Evolutionary conservation across 2,888 invertebrate species (phyloP).

Genomic region (Drymonia ruficornis): DNA sequence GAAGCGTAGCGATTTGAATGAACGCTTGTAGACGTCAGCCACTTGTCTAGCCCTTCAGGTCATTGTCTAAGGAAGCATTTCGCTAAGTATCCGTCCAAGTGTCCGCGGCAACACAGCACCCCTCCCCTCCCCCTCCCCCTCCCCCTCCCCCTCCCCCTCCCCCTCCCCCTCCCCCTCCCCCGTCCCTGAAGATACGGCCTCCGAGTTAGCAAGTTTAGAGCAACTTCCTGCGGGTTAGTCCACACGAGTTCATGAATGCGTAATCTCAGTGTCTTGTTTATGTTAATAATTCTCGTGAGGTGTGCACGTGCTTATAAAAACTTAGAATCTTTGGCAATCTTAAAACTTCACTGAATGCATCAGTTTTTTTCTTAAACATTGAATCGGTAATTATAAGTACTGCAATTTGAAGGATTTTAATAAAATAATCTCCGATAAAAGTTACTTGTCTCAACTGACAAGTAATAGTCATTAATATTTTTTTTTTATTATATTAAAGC

Average conservation of each 20-base stretch:
- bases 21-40: no score
- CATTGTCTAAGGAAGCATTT: background rate
- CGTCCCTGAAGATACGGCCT: background rate
- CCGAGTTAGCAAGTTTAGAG: conserved; percentile 3
- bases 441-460: no score
- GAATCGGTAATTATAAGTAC: no score
- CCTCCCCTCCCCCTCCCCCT: no score
- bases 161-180: conserved; percentile 17
- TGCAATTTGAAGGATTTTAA: background rate
- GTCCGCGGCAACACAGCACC: background rate
- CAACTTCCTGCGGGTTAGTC: conserved; percentile 15
- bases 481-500: no score
- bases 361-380: no score
- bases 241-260: conserved; percentile 38
- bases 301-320: conserved; percentile 17
- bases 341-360: background rate
- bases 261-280: conserved; percentile 42
- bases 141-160: no score
- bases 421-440: no score
- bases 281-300: conserved; percentile 33
- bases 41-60: no score
- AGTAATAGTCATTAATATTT: no score
- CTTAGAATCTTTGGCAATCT: background rate
- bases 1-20: no score
- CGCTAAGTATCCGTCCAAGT: background rate